Percentiles rank a stretch among this genome's conserved stretches.
Conservation (phyloP, 2,888 invertebrate genomes). For the Drosophila bunnanda region DNA sequence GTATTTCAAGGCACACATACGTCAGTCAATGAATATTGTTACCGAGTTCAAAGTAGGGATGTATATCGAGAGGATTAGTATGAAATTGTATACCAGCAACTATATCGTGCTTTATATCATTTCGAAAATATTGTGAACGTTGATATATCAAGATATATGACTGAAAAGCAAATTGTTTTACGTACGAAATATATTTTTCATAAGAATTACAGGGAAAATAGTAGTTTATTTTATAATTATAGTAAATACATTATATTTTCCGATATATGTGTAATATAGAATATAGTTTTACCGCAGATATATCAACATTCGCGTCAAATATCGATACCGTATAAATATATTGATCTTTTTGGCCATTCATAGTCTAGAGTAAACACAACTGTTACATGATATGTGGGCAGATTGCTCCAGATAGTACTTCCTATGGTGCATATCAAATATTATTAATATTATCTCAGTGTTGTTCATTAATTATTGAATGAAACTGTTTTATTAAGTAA, state of each 20-base stretch:
- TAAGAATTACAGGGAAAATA: neutral
- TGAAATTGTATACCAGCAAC: neutral
- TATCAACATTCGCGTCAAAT: neutral
- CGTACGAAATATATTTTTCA: neutral
- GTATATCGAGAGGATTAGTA: neutral
- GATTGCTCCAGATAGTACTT: conserved; percentile 19
- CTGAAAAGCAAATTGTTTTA: neutral
- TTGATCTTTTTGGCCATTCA: neutral
- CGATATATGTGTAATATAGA: neutral
- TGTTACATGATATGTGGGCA: conserved; percentile 2
- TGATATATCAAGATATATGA: neutral
- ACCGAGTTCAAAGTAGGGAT: neutral
- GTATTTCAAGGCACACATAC: neutral
- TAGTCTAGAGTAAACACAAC: conserved; percentile 7
- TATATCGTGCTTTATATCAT: neutral
- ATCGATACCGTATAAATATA: neutral
- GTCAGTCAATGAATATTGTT: conserved; percentile 18
- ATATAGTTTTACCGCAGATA: neutral
- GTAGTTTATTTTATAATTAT: neutral
- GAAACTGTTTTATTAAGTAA: conserved; percentile 1
- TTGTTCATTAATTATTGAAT: conserved; percentile 8
- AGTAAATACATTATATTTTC: neutral
- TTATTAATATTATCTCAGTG: conserved; percentile 3
- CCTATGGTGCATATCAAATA: conserved; percentile 5
- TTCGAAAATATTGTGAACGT: neutral